Conservation (phyloP, 2,113 vertebrate species). For the Leptodactylus fuscus region DNA sequence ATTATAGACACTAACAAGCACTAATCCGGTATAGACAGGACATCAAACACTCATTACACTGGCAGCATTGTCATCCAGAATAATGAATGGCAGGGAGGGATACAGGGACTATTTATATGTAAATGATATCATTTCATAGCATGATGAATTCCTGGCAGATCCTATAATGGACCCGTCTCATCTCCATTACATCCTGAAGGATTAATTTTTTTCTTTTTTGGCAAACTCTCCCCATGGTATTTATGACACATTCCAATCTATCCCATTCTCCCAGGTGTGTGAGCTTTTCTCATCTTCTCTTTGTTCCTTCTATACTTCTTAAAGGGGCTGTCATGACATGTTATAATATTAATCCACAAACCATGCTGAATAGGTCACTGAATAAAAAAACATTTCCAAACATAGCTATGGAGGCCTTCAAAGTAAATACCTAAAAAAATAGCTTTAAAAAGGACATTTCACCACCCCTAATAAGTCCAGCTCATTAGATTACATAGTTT, state of each 20-base stretch:
- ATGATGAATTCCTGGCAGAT: constrained; percentile 42
- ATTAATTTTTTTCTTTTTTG: background rate
- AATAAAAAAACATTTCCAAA: too few species aligned
- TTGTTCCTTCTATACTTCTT: background rate
- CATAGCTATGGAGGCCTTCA: too few species aligned
- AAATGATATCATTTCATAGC: constrained; percentile 43
- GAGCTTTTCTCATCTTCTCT: too few species aligned
- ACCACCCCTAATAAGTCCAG: too few species aligned
- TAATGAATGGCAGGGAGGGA: constrained; percentile 18
- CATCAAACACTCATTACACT: constrained; percentile 10
- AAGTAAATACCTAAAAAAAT: too few species aligned
- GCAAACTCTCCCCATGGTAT: background rate
- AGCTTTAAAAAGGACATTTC: too few species aligned
- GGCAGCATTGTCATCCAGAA: constrained; percentile 35
- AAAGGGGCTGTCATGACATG: too few species aligned
- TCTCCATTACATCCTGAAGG: constrained; percentile 29
- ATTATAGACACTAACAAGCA: background rate
- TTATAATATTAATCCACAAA: too few species aligned
- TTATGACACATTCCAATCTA: background rate
- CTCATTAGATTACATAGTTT: too few species aligned
- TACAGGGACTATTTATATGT: constrained; percentile 52
- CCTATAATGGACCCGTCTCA: constrained; percentile 16
- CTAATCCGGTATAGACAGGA: background rate
- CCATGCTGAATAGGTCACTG: too few species aligned
- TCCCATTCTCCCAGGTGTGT: background rate